Evolutionary conservation across 2,113 vertebrate species (phyloP).

Genomic region (Arothron firmamentum): DNA sequence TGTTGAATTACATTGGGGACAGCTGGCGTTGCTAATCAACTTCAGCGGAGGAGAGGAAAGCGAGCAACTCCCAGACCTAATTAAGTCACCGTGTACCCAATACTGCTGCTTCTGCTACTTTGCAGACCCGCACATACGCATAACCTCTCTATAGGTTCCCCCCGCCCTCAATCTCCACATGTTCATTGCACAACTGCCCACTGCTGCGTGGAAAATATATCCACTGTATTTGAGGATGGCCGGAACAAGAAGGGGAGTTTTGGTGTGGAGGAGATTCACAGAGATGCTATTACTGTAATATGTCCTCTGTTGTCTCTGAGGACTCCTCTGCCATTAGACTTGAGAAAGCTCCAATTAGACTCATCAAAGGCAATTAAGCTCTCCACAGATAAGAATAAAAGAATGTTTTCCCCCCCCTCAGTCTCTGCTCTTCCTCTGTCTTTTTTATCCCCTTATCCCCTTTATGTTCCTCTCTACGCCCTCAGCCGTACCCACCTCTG

Average conservation of each 20-base stretch:
- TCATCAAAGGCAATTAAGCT: conserved; percentile 77
- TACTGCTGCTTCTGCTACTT: conserved; percentile 67
- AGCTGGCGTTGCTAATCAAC: conserved; percentile 78
- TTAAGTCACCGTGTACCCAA: conserved; percentile 74
- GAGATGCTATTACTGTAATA: conserved; percentile 68
- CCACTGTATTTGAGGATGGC: conserved; percentile 33
- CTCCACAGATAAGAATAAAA: conserved; percentile 73
- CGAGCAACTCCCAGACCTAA: conserved; percentile 74
- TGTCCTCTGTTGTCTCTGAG: conserved; percentile 68
- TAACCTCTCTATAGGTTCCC: conserved; percentile 40
- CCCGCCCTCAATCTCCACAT: not conserved
- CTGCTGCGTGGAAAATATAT: conserved; percentile 16
- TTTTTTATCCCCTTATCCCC: conserved; percentile 66
- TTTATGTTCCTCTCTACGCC: conserved; percentile 62
- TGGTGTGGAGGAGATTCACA: conserved; percentile 56
- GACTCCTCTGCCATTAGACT: conserved; percentile 69
- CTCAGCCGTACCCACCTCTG: conserved; percentile 71
- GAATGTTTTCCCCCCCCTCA: conserved; percentile 34
- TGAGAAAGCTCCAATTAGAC: conserved; percentile 73
- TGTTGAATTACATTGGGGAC: conserved; percentile 72
- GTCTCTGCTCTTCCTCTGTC: conserved; percentile 55
- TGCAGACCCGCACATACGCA: conserved; percentile 45
- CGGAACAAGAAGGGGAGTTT: conserved; percentile 46
- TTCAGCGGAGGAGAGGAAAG: conserved; percentile 75
- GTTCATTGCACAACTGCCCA: conserved; percentile 33